Evolutionary conservation across 1,140 invertebrate species (phyloP), one percentile per base, ranked within the genome.

Genomic region (Ceratosolen fusciceps): DNA sequence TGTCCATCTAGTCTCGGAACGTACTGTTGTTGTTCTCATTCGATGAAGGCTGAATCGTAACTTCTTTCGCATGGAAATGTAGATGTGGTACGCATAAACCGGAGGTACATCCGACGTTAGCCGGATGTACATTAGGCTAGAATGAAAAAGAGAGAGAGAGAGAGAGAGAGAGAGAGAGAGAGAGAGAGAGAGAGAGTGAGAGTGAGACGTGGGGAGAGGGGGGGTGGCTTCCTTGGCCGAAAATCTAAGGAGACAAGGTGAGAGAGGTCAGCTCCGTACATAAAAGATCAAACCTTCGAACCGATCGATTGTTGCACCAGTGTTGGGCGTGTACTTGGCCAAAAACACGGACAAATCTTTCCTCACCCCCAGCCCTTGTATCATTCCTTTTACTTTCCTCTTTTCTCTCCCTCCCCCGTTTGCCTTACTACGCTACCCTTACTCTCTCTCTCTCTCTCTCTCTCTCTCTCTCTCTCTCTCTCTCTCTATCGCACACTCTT

Each of bases 271-370:
- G n/a, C 0, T 24, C 10, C 34, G 49, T 26, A n/a, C 72, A 68
- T 80, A 75, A 80, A 80, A 80, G 79, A 80, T 80, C 79, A 80
- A 74, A 80, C 65, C 79, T 70, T 24, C 65, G 72, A 16, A 54
- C 78, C 78, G 78, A 80, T 74, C 70, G 49, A 79, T 79, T 74
- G 77, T 79, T 39, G 21, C 39, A 21, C 24, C 43, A 29, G 56
- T 29, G 31, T 21, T 72, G 76, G 76, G 76, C 76, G 76, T 62
- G 29, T 52, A 76, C 74, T 2, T 5, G 19, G 1, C 52, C 24
- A 39, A 34, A 70, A 65, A 34, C 74, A 65, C 9, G 47, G 21
- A 78, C 67, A 72, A 72, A 78, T 78, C 43, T 72, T 54, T 56
- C 19, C 31, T 31, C 56, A 54, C 56, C 19, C n/a, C 43, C 7